Evolutionary conservation across 1,140 invertebrate genomes (phyloP), one percentile per base, ranked within the genome.

Genomic region (Meloidogyne exigua): DNA sequence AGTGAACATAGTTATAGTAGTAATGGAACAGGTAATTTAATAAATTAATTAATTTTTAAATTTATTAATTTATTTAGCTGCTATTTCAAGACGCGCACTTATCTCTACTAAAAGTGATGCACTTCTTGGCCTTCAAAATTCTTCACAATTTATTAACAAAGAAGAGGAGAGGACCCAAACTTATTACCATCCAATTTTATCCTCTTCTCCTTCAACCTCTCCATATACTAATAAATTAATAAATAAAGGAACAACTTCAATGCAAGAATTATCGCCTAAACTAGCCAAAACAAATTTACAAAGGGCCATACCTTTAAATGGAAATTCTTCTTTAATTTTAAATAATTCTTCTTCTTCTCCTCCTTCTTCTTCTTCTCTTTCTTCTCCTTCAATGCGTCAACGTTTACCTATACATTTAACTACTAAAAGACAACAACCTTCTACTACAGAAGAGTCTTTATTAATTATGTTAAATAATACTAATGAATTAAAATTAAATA

Each of bases 391-490:
- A n/a, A 57, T 57, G 10, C 18, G 18, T n/a, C 49, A 57, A 57
- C 49, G 49, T 9, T n/a, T 57, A 4, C 49, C 49, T 57, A 9
- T 57, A 57, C 49, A 57, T n/a, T n/a, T 57, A 12, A 7, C n/a
- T 7, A 57, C 49, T 57, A 21, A 21, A 57, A 57, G 49, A 9
- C 49, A 57, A 57, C 18, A 57, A 0, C 21, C 49, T n/a, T n/a
- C 49, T n/a, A n/a, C n/a, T n/a, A n/a, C n/a, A n/a, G n/a, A n/a
- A 9, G 49, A n/a, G 0, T n/a, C 49, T 7, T n/a, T 57, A n/a
- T 57, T 57, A n/a, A 57, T 57, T 18, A 57, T 57, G 49, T n/a
- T 57, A n/a, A 57, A 57, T n/a, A 57, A 57, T n/a, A 57, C n/a
- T 57, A 57, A 57, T n/a, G 49, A 57, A n/a, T n/a, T n/a, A n/a